Evolutionary conservation across 2,888 invertebrate genomes (phyloP).

Genomic region (Mechanitis mazaeus): DNA sequence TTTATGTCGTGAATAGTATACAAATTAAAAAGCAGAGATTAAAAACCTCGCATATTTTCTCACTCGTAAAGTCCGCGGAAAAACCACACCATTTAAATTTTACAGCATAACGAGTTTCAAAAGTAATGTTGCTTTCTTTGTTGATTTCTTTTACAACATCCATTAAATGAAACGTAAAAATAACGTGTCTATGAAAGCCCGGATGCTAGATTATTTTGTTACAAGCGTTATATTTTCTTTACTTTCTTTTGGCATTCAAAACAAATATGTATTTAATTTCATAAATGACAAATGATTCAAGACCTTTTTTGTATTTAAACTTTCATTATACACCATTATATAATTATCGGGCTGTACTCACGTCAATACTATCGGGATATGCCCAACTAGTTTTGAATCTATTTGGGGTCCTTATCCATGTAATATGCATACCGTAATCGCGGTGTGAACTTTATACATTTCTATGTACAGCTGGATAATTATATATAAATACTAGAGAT

Average conservation of each 20-base stretch:
- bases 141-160: conserved; percentile 26
- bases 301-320: no score
- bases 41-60: conserved; percentile 23
- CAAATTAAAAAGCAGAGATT: not conserved
- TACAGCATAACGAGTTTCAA: conserved; percentile 22
- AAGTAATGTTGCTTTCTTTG: conserved; percentile 26
- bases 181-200: not conserved
- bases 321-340: no score
- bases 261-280: no score
- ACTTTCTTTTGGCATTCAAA: not conserved
- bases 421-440: no score
- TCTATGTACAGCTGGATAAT: no score
- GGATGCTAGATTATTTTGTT: not conserved
- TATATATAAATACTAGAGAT: no score
- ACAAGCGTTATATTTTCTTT: not conserved
- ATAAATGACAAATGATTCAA: no score
- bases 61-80: conserved; percentile 22
- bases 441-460: no score
- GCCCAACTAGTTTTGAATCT: no score
- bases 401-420: no score
- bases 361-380: no score
- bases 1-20: not conserved
- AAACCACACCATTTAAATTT: conserved; percentile 30
- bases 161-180: conserved; percentile 22
- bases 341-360: no score